These are phyloP conservation scores for Watsonalla binaria DNA, from an alignment of 2,888 invertebrate species.

Conservation along the genomic window DNA sequence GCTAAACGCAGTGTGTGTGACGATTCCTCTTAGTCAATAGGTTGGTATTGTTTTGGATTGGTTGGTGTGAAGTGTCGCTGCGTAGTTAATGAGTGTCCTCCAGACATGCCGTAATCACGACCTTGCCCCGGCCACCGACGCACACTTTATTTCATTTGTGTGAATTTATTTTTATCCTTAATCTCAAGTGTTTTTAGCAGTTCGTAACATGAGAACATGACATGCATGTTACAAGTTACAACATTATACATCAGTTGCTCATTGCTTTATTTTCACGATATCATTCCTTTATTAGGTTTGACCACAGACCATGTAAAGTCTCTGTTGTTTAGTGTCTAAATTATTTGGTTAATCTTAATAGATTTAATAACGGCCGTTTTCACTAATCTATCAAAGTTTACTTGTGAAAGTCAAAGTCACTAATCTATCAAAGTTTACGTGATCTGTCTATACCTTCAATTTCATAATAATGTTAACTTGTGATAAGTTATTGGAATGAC, in stretches of 20 bases:
- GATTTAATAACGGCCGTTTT: too few species aligned
- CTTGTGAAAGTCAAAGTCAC: too few species aligned
- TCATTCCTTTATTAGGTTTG: background rate
- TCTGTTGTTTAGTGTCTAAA: too few species aligned
- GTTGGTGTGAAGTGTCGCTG: conserved; percentile 22
- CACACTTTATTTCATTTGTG: conserved; percentile 20
- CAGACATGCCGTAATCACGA: conserved; percentile 32
- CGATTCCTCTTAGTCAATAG: background rate
- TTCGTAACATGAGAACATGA: background rate
- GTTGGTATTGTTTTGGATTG: conserved; percentile 30
- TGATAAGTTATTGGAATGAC: too few species aligned
- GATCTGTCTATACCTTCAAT: too few species aligned
- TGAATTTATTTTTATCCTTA: conserved; percentile 8
- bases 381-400: too few species aligned
- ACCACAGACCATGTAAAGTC: too few species aligned
- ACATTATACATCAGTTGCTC: conserved; percentile 2
- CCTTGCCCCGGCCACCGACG: conserved; percentile 25
- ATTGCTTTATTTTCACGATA: background rate
- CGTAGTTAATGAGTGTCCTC: conserved; percentile 36
- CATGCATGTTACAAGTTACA: background rate
- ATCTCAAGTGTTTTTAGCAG: background rate
- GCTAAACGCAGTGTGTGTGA: background rate
- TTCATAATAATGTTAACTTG: too few species aligned
- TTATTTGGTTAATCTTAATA: too few species aligned
- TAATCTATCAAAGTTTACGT: too few species aligned